These are phyloP conservation scores for Podarcis siculus DNA, from an alignment of 2,797 vertebrate species.

Conservation along the genomic window DNA sequence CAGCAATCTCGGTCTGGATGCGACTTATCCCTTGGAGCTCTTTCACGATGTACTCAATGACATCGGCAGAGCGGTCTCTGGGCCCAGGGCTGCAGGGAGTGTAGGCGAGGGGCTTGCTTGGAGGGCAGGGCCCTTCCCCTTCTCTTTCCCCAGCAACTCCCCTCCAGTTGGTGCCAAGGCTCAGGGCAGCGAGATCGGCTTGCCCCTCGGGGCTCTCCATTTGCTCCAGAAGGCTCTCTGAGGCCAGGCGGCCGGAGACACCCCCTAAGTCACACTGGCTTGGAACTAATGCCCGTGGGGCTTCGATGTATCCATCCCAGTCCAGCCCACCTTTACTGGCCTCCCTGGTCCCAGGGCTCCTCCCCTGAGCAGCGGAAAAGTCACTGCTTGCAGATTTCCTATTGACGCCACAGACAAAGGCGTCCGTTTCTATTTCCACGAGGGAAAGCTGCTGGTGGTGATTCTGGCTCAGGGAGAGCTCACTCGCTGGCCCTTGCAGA, in stretches of 20 bases:
- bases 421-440: slow-evolving; percentile 79
- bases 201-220: slow-evolving; percentile 59
- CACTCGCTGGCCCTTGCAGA: slow-evolving; percentile 78
- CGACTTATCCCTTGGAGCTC: slow-evolving; percentile 83
- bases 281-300: slow-evolving; percentile 55
- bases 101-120: slow-evolving; percentile 35
- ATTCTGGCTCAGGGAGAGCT: slow-evolving; percentile 67
- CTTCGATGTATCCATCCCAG: slow-evolving; percentile 75
- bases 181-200: slow-evolving; percentile 65
- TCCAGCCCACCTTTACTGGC: slow-evolving; percentile 57
- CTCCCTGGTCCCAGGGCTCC: slow-evolving; percentile 36
- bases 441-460: slow-evolving; percentile 77
- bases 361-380: slow-evolving; percentile 53
- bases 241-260: slow-evolving; percentile 12
- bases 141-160: slow-evolving; percentile 67
- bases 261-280: slow-evolving; percentile 46
- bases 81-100: slow-evolving; percentile 43
- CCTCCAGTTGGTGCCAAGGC: slow-evolving; percentile 69
- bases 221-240: not conserved
- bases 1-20: slow-evolving; percentile 83
- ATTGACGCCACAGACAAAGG: slow-evolving; percentile 75
- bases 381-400: slow-evolving; percentile 66
- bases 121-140: slow-evolving; percentile 57
- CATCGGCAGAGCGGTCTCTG: slow-evolving; percentile 75
- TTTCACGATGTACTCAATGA: slow-evolving; percentile 83